Evolutionary conservation across 2,113 vertebrate species (phyloP), one percentile per base, ranked within the genome.

Genomic region (Penelope pileata): DNA sequence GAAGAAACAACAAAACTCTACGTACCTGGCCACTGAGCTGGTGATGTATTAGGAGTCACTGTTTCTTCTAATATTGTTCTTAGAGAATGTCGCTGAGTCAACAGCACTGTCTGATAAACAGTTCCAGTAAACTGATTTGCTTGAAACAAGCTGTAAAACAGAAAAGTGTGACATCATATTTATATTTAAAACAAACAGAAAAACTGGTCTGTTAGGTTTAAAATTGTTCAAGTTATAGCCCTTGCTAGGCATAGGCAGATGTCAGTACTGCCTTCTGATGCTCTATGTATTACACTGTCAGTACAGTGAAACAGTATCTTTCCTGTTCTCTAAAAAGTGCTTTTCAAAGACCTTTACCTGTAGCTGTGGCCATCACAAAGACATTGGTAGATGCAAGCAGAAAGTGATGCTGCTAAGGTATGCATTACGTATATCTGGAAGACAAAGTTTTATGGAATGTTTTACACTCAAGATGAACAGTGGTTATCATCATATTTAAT

Each of bases 351-450:
- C n/a, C 53, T 73, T 96, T 98, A 99, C 99, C 99, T 99, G 98
- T 98, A 98, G 88, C 97, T 98, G 95, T 99, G 98, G 96, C 98
- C 98, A 88, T 99, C 99, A 97, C 99, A 99, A 93, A 99, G 99
- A 97, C 99, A 99, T 48, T 99, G 99, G 96, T 99, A 99, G 91
- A 99, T 99, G 96, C 99, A 99, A 96, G 99, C 99, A 68, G 99
- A 99, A 81, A 99, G 98, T 17, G 99, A 99, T 1, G 99, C 99
- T 91, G 99, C 99, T 97, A 99, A 96, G 13, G 98, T 99, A 97
- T 99, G 99, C 98, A 99, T 98, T 92, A 99, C 99, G 50, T 99
- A 98, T 88, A 99, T 98, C 99, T 99, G 97, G 40, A 97, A 96
- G 56, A 96, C 26, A 97, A 90, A 91, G 17, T 89, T 93, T 73